Conservation (phyloP, 2,797 vertebrate species). For the Menidia menidia region DNA sequence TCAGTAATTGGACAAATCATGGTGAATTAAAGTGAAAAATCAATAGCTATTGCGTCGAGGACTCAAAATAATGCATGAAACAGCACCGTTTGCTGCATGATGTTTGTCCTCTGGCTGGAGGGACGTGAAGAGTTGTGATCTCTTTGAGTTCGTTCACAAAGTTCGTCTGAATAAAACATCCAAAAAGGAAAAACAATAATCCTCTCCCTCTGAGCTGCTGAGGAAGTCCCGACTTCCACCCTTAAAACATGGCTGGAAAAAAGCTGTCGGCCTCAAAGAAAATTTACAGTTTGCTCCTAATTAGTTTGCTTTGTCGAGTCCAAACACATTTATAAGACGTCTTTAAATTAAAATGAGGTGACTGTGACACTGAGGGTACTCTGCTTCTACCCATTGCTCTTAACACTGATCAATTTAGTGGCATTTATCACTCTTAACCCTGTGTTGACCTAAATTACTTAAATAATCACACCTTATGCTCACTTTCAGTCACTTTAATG, state of each 20-base stretch:
- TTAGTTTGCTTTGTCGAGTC: neutral
- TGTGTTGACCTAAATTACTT: too few species aligned
- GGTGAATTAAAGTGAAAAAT: conserved; percentile 8
- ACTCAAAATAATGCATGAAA: conserved; percentile 20
- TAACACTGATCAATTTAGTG: too few species aligned
- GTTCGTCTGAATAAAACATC: too few species aligned
- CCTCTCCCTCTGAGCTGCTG: neutral
- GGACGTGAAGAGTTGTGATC: neutral
- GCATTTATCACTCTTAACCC: too few species aligned
- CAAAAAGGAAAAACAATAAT: neutral
- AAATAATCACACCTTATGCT: too few species aligned
- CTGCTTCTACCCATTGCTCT: too few species aligned
- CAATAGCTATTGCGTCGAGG: conserved; percentile 5
- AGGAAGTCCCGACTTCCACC: neutral
- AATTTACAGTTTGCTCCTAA: neutral
- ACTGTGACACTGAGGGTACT: too few species aligned
- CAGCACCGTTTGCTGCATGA: conserved; percentile 41
- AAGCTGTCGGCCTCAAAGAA: neutral
- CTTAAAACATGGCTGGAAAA: neutral
- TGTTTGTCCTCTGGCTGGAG: conserved; percentile 30
- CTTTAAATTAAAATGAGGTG: too few species aligned
- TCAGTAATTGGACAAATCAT: conserved; percentile 35
- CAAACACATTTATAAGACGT: too few species aligned
- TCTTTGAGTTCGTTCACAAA: too few species aligned
- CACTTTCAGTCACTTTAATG: too few species aligned